Evolutionary conservation across 1,140 invertebrate species (phyloP).

Genomic region (Dreissena rostriformis): DNA sequence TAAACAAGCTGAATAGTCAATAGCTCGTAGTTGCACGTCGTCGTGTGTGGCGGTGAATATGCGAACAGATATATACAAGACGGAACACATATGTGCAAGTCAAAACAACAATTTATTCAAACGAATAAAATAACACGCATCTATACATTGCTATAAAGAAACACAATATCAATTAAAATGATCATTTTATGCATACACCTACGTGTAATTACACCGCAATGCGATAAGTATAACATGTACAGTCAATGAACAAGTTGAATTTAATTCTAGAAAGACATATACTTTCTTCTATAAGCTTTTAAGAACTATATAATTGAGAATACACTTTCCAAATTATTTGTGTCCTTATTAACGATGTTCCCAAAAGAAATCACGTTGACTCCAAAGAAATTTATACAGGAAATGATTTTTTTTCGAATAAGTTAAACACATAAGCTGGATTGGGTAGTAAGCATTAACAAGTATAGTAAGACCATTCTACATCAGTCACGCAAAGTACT

Average conservation of each 20-base stretch:
- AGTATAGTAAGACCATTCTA: background rate
- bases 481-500: background rate
- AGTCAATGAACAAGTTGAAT: background rate
- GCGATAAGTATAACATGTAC: background rate
- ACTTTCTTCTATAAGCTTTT: background rate
- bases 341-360: too few species aligned
- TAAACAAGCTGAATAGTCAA: too few species aligned
- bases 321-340: background rate
- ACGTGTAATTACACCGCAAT: too few species aligned
- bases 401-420: background rate
- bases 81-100: background rate
- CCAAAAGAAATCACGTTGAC: too few species aligned
- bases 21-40: background rate
- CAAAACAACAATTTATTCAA: slow-evolving; percentile 11
- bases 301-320: background rate
- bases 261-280: background rate
- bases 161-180: background rate
- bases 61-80: background rate
- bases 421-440: background rate
- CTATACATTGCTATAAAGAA: background rate
- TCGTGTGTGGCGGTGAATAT: background rate
- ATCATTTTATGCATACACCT: too few species aligned
- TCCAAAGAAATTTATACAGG: too few species aligned
- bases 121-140: background rate
- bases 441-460: background rate